A percentile compares a stretch with the other conserved stretches of the same genome.
Evolutionary conservation across 2,888 invertebrate genomes (phyloP).

Genomic region (Melipona bicolor): DNA sequence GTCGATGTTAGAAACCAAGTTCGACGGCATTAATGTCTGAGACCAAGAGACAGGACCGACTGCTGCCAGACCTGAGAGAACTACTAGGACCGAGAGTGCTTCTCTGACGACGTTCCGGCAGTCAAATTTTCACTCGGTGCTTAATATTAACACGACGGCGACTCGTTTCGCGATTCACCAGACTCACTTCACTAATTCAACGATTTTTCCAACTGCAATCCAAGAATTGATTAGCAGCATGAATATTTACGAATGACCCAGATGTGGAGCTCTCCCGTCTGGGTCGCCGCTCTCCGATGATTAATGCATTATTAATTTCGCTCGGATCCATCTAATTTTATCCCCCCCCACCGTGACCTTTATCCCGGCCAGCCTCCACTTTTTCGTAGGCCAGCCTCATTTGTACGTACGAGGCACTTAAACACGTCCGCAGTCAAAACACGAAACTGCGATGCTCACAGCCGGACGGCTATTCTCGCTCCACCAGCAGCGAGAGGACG

Average conservation of each 20-base stretch:
- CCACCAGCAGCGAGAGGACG: neutral
- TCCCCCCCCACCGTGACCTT: neutral
- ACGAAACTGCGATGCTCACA: conserved; percentile 27
- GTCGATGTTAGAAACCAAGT: neutral
- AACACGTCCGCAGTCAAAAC: too few species aligned
- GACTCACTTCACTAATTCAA: neutral
- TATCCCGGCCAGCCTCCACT: neutral
- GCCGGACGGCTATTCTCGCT: conserved; percentile 25
- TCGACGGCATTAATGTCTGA: neutral
- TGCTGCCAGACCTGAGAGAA: too few species aligned
- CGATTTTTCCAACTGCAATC: neutral
- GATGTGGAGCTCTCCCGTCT: neutral
- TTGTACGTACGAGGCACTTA: neutral
- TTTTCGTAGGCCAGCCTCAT: neutral
- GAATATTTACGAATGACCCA: neutral
- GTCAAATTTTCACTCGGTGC: neutral
- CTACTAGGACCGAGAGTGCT: too few species aligned
- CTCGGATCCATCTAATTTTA: neutral
- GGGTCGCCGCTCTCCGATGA: neutral
- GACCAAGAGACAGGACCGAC: too few species aligned
- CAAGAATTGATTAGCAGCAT: neutral
- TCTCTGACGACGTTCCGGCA: too few species aligned
- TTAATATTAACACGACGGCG: neutral
- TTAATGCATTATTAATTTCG: neutral
- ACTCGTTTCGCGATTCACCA: neutral